These are phyloP conservation scores for Hirtodrosophila trivittata DNA, from an alignment of 2,888 invertebrate genomes.

Conservation along the genomic window DNA sequence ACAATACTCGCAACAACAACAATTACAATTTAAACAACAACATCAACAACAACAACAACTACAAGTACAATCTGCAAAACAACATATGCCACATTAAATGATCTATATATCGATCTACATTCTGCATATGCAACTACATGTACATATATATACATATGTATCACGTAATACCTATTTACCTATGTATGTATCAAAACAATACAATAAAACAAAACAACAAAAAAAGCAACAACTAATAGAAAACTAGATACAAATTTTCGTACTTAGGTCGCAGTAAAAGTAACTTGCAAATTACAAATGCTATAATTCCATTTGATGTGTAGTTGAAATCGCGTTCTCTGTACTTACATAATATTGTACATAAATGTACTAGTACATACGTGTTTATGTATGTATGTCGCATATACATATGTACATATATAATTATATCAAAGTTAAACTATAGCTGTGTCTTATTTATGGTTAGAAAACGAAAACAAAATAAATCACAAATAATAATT, in stretches of 20 bases:
- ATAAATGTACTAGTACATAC: background rate
- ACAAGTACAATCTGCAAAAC: constrained; percentile 1
- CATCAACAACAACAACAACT: constrained; percentile 37
- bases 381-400: background rate
- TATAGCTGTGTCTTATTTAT: constrained; percentile 1
- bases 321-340: constrained; percentile 31
- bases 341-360: background rate
- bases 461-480: too few relatives aligned
- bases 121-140: constrained; percentile 1
- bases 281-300: constrained; percentile 28
- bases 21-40: constrained; percentile 47
- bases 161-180: constrained; percentile 10
- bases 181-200: constrained; percentile 16
- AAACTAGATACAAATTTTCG: background rate
- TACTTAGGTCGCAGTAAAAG: constrained; percentile 21
- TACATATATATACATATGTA: constrained; percentile 18
- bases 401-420: background rate
- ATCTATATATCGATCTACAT: constrained; percentile 16
- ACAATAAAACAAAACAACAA: constrained; percentile 2
- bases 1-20: constrained; percentile 20
- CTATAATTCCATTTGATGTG: constrained; percentile 27
- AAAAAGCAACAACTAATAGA: background rate
- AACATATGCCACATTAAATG: constrained; percentile 16
- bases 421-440: too few relatives aligned
- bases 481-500: too few relatives aligned